Conservation (phyloP, 1,140 invertebrate genomes). For the Calosoma granatense region DNA sequence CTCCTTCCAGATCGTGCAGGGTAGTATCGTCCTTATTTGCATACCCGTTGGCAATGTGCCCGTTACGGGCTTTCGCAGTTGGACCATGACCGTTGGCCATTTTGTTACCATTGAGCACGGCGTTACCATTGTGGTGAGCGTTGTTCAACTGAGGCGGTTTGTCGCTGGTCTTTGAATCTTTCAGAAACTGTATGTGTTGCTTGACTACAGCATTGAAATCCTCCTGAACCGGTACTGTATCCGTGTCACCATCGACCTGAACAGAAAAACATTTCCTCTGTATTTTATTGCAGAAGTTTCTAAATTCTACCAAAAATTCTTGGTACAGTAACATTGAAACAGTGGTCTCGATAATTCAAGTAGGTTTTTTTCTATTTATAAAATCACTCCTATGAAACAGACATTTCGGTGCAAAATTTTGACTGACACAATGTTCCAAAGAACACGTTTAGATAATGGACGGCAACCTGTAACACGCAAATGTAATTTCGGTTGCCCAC, state of each 20-base stretch:
- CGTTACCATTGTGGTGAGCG: constrained; percentile 20
- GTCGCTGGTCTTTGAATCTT: constrained; percentile 24
- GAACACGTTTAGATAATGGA: too few relatives aligned
- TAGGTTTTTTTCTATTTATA: too few relatives aligned
- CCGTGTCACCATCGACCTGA: constrained; percentile 72
- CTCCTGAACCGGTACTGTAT: constrained; percentile 58
- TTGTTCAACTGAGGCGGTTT: constrained; percentile 19
- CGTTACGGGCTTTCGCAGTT: constrained; percentile 1
- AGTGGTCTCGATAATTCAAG: too few relatives aligned
- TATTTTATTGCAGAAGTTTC: not conserved
- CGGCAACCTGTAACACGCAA: too few relatives aligned
- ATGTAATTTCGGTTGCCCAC: too few relatives aligned
- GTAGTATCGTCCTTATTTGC: constrained; percentile 17
- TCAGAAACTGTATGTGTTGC: constrained; percentile 48
- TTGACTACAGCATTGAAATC: constrained; percentile 60
- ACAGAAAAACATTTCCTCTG: constrained; percentile 16
- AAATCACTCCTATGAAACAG: too few relatives aligned
- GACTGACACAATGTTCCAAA: too few relatives aligned
- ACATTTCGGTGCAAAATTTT: too few relatives aligned
- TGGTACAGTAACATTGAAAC: too few relatives aligned
- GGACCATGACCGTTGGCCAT: constrained; percentile 12
- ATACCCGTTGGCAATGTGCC: not conserved
- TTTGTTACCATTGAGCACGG: constrained; percentile 18
- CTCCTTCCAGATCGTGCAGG: constrained; percentile 23
- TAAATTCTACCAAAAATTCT: not conserved